Evolutionary conservation across 2,113 vertebrate species (phyloP).

Genomic region (Loxodonta africana): DNA sequence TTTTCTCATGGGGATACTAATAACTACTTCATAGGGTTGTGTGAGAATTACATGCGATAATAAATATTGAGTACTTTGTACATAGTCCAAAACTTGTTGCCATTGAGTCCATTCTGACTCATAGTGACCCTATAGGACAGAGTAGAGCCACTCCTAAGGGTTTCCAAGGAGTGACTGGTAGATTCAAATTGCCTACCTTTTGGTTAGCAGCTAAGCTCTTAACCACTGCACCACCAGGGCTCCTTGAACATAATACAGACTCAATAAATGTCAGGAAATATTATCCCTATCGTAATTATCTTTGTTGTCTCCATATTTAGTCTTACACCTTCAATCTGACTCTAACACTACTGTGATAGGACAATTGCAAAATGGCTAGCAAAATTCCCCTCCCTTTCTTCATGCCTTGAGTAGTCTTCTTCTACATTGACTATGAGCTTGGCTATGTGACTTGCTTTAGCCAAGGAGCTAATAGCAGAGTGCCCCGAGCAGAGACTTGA

Average conservation of each 20-base stretch:
- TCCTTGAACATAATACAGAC: not conserved
- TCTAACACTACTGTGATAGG: not conserved
- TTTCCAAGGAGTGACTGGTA: too few relatives aligned
- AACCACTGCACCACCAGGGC: too few relatives aligned
- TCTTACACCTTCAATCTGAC: not conserved
- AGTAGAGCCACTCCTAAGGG: too few relatives aligned
- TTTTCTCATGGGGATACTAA: not conserved
- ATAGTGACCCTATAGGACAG: too few relatives aligned
- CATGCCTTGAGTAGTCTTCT: not conserved
- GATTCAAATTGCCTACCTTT: too few relatives aligned
- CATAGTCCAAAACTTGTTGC: too few relatives aligned
- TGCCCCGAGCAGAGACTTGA: not conserved
- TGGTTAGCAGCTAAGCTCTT: too few relatives aligned
- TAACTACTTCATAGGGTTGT: not conserved
- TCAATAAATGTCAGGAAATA: not conserved
- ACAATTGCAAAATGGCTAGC: not conserved
- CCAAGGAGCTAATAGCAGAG: not conserved
- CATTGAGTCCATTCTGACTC: too few relatives aligned
- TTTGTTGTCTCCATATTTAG: not conserved
- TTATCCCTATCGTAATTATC: not conserved
- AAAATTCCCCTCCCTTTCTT: not conserved
- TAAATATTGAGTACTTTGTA: not conserved
- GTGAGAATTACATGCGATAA: constrained; percentile 5
- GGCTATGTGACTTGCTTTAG: not conserved
- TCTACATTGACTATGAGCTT: not conserved